These are phyloP conservation scores for Druceiella hillmani DNA, from an alignment of 2,888 invertebrate genomes.

Conservation along the genomic window DNA sequence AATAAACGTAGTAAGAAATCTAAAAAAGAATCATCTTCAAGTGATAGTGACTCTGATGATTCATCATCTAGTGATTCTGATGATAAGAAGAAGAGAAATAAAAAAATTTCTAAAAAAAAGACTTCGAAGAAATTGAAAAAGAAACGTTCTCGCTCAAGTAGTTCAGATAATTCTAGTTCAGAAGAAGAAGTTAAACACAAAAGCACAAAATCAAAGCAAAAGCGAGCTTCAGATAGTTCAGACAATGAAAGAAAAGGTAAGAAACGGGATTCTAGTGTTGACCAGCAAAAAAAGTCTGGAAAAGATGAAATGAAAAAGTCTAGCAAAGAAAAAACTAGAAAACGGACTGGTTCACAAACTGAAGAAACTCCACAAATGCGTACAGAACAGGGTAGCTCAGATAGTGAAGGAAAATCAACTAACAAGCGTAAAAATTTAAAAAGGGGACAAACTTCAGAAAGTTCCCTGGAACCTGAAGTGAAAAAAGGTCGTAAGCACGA, in stretches of 20 bases:
- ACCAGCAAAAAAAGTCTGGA: slow-evolving; percentile 35
- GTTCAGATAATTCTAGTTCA: slow-evolving; percentile 45
- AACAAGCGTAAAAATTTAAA: slow-evolving; percentile 46
- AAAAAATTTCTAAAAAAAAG: slow-evolving; percentile 45
- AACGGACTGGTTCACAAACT: slow-evolving; percentile 39
- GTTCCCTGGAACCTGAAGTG: slow-evolving; percentile 42
- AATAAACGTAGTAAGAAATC: slow-evolving; percentile 51
- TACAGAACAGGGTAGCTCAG: slow-evolving; percentile 37
- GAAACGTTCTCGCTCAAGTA: slow-evolving; percentile 44
- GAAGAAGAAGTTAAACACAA: slow-evolving; percentile 49
- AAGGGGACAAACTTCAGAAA: slow-evolving; percentile 34
- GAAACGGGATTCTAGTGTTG: slow-evolving; percentile 37
- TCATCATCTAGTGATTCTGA: slow-evolving; percentile 49
- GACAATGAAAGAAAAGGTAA: slow-evolving; percentile 43
- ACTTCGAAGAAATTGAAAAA: slow-evolving; percentile 44
- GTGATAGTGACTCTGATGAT: slow-evolving; percentile 49
- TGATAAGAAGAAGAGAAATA: slow-evolving; percentile 47
- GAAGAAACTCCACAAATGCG: too few species aligned
- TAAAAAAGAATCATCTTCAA: slow-evolving; percentile 45
- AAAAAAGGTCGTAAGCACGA: slow-evolving; percentile 36
- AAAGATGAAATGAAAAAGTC: slow-evolving; percentile 34
- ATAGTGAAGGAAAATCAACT: slow-evolving; percentile 47
- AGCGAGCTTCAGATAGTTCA: slow-evolving; percentile 46
- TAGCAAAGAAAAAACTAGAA: slow-evolving; percentile 40
- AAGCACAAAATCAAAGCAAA: slow-evolving; percentile 42